Evolutionary conservation across 1,140 invertebrate species (phyloP), one percentile per base, ranked within the genome.

Genomic region (Bemisia tabaci): DNA sequence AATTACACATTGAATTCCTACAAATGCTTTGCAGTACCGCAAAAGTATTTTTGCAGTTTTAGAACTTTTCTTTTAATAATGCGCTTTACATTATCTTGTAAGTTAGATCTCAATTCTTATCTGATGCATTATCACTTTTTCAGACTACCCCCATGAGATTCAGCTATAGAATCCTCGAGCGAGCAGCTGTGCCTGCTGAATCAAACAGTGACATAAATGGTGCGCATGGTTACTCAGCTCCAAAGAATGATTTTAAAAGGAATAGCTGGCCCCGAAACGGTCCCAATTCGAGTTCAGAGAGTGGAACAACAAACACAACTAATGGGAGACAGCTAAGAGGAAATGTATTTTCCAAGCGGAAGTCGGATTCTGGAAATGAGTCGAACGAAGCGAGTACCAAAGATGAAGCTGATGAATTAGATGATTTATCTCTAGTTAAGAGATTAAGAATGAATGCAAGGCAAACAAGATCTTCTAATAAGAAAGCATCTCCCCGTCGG

Each of bases 71-170:
- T n/a, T n/a, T n/a, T n/a, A n/a, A n/a, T n/a, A n/a, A n/a, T n/a
- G n/a, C n/a, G n/a, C n/a, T n/a, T n/a, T n/a, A n/a, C n/a, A n/a
- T n/a, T n/a, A n/a, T n/a, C n/a, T n/a, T n/a, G n/a, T n/a, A n/a
- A n/a, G n/a, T n/a, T n/a, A n/a, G n/a, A n/a, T n/a, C n/a, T n/a
- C n/a, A n/a, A n/a, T n/a, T n/a, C n/a, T n/a, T n/a, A n/a, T n/a
- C n/a, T n/a, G n/a, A n/a, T n/a, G n/a, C n/a, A 22, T 63, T 63
- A n/a, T 63, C 2, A 60, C 62, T 67, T 63, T 74, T 73, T 48
- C 71, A 81, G 79, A 74, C 73, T 26, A 71, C 74, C 59, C 80
- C 79, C 0, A 80, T 82, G 79, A 73, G 76, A 26, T 77, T 82
- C 67, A 74, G 73, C 67, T 82, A 80, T 67, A 74, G 75, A 48